These are phyloP conservation scores for Troides oblongomaculatus DNA, from an alignment of 2,888 invertebrate species.

Conservation along the genomic window DNA sequence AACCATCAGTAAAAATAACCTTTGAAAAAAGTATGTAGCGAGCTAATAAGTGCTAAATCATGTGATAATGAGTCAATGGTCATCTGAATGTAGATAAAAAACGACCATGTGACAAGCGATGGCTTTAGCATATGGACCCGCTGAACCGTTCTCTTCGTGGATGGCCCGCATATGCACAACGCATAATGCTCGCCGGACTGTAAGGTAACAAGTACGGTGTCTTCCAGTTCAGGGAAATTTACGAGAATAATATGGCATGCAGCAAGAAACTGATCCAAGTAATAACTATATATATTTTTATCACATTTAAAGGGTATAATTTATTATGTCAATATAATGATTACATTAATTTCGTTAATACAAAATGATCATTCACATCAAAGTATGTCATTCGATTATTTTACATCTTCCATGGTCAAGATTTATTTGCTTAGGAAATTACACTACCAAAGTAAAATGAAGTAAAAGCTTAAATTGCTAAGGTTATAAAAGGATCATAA, in stretches of 20 bases:
- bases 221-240: neutral
- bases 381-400: no score
- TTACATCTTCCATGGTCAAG: no score
- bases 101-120: constrained; percentile 6
- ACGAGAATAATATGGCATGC: neutral
- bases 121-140: constrained; percentile 40
- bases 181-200: constrained; percentile 28
- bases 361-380: no score
- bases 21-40: no score
- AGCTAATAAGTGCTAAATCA: no score
- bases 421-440: no score
- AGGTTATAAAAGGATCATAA: no score
- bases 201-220: neutral
- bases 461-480: no score
- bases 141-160: constrained; percentile 49
- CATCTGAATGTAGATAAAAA: neutral
- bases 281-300: neutral
- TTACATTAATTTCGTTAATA: neutral
- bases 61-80: no score
- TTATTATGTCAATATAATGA: neutral
- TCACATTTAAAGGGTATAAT: neutral
- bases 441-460: no score
- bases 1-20: no score
- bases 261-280: neutral
- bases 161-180: constrained; percentile 35